Percentiles rank a stretch among this genome's conserved stretches.
Evolutionary conservation across 2,797 vertebrate genomes (phyloP).

Genomic region (Adrianichthys oophorus): DNA sequence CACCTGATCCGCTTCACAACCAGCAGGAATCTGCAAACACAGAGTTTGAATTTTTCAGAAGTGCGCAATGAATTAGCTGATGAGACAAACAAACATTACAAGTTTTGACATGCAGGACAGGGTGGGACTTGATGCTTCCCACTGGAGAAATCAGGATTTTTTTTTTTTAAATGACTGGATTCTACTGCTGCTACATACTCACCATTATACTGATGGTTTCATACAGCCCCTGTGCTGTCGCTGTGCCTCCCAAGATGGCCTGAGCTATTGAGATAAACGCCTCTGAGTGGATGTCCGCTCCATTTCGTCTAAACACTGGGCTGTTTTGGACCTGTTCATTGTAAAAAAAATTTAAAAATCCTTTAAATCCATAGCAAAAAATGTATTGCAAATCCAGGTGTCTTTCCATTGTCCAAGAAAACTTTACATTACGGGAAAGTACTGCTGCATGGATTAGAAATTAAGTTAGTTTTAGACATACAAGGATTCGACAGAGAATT

Average conservation of each 20-base stretch:
- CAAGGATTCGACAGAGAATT: too few relatives aligned
- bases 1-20: constrained; percentile 85
- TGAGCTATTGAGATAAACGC: constrained; percentile 88
- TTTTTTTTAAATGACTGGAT: neutral
- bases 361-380: neutral
- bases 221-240: constrained; percentile 84
- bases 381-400: too few relatives aligned
- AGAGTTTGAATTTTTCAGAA: too few relatives aligned
- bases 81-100: too few relatives aligned
- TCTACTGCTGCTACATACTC: constrained; percentile 9
- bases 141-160: neutral
- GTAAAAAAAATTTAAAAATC: neutral
- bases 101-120: too few relatives aligned
- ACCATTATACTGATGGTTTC: constrained; percentile 80
- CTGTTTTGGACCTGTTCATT: constrained; percentile 88
- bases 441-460: too few relatives aligned
- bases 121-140: too few relatives aligned
- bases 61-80: too few relatives aligned
- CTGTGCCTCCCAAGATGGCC: constrained; percentile 89
- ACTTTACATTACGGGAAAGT: too few relatives aligned
- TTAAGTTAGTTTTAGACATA: too few relatives aligned
- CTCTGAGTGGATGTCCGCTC: constrained; percentile 91
- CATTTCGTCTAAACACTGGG: constrained; percentile 85
- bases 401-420: too few relatives aligned
- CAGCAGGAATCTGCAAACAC: constrained; percentile 82